Evolutionary conservation across 2,888 invertebrate genomes (phyloP).

Genomic region (Hirtodrosophila duncani): DNA sequence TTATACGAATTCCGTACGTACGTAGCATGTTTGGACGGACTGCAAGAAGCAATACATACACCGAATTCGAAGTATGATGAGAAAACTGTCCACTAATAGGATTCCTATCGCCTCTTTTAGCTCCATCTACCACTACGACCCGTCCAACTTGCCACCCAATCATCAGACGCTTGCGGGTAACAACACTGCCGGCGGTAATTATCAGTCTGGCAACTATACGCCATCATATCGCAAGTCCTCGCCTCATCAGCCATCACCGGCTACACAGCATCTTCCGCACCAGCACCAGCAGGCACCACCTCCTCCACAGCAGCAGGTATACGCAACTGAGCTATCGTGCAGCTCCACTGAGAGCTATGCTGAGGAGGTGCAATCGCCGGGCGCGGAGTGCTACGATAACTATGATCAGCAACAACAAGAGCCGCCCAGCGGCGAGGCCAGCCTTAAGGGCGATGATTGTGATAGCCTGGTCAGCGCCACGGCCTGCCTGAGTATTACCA

Average conservation of each 20-base stretch:
- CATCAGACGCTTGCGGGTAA: conserved; percentile 59
- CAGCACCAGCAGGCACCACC: conserved; percentile 6
- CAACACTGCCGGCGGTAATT: conserved; percentile 34
- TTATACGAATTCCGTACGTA: conserved; percentile 9
- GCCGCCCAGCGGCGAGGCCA: conserved; percentile 21
- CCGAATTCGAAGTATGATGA: too few relatives aligned
- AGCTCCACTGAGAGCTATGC: conserved; percentile 65
- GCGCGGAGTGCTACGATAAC: conserved; percentile 49
- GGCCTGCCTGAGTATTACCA: conserved; percentile 72
- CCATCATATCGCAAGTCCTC: conserved; percentile 53
- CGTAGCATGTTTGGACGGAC: conserved; percentile 44
- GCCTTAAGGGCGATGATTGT: conserved; percentile 66
- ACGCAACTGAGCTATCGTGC: conserved; percentile 52
- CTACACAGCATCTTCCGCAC: conserved; percentile 31
- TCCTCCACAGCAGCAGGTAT: conserved; percentile 25
- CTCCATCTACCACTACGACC: conserved; percentile 79
- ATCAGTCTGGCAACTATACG: conserved; percentile 40
- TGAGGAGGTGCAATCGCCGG: conserved; percentile 57
- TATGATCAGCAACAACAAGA: conserved; percentile 35
- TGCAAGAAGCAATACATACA: conserved; percentile 33
- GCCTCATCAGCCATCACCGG: conserved; percentile 61
- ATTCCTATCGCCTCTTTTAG: conserved; percentile 59
- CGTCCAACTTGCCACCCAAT: conserved; percentile 78
- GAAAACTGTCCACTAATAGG: background rate
- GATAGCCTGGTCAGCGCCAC: conserved; percentile 68